Base-by-base conservation (phyloP, 2,888 invertebrate species). In the Drosophila limbata region DNA sequence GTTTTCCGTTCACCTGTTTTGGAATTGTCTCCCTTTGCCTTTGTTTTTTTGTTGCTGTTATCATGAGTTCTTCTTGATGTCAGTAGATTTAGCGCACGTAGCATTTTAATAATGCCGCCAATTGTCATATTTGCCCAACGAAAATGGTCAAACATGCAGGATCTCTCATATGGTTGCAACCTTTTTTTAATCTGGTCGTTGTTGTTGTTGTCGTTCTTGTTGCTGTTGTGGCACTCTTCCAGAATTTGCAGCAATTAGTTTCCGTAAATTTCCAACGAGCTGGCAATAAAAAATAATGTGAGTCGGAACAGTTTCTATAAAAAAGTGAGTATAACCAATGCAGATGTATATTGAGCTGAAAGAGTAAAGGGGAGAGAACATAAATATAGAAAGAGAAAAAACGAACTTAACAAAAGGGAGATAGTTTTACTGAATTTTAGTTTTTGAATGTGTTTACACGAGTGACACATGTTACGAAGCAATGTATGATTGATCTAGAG, bases 61-160 rank as follows among this genome's bases (percentile, higher is more conserved):
- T 55, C 55, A 56, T 33, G 55, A 56, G 44, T 15, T 56, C 44
- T 35, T 21, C 55, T 44, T 86, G 84, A 84, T 81, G 88, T 81
- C 88, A 81, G 88, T 61, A 86, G 90, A 88, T 89, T 89, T 77
- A 88, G 87, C 84, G 73, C 79, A 79, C 84, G 81, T 79, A 86
- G 81, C 79, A 67, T 74, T 83, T 86, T 81, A 86, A 81, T 81
- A 88, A 78, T 79, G 75, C 72, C 74, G 72, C 86, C 89, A 89
- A 86, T 86, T 86, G 87, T 86, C 86, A 86, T 89, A 89, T 81
- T 84, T 89, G 77, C 60, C 69, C 71, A 79, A 59, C 85, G 19
- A 65, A 84, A 88, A 73, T 69, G 87, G 82, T 61, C 73, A 69
- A 40, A 63, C 66, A 67, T 69, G 63, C 56, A 37, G 52, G 48